Evolutionary conservation across 2,797 vertebrate species (phyloP).

Genomic region (Cynodonichthys magdalenae): DNA sequence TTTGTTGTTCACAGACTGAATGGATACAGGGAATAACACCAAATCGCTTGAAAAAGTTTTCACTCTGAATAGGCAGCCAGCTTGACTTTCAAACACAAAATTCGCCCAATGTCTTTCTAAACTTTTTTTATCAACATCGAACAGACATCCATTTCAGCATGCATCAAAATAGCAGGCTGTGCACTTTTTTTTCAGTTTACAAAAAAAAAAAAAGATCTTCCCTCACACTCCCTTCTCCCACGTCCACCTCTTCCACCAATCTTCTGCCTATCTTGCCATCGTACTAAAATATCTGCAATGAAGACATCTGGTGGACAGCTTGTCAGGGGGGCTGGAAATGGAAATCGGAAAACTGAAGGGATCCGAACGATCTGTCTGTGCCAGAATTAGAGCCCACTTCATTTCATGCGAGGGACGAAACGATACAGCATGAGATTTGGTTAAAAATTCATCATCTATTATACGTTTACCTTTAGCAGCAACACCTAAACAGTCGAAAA

Average conservation of each 20-base stretch:
- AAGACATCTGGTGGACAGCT: conserved; percentile 76
- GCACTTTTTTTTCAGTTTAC: conserved; percentile 20
- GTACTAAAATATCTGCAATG: conserved; percentile 76
- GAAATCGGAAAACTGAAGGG: conserved; percentile 73
- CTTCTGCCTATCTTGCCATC: conserved; percentile 69
- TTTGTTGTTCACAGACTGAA: conserved; percentile 26
- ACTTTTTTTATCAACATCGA: conserved; percentile 43
- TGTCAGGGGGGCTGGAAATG: conserved; percentile 73
- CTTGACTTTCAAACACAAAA: conserved; percentile 29
- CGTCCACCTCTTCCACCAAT: conserved; percentile 40
- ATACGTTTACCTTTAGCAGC: conserved; percentile 45
- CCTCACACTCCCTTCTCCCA: conserved; percentile 20
- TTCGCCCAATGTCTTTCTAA: conserved; percentile 21
- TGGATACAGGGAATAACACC: conserved; percentile 11
- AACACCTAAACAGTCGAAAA: conserved; percentile 21
- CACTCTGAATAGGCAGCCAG: conserved; percentile 26
- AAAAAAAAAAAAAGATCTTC: conserved; percentile 14
- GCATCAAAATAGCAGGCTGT: conserved; percentile 43
- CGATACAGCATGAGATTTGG: conserved; percentile 58
- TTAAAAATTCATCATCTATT: conserved; percentile 34
- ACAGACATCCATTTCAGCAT: conserved; percentile 33
- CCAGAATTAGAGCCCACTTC: conserved; percentile 73
- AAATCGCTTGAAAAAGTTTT: conserved; percentile 30
- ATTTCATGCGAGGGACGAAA: conserved; percentile 62
- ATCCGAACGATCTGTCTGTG: conserved; percentile 71